Conservation (phyloP, 1,140 invertebrate species). For the Bombus terrestris region DNA sequence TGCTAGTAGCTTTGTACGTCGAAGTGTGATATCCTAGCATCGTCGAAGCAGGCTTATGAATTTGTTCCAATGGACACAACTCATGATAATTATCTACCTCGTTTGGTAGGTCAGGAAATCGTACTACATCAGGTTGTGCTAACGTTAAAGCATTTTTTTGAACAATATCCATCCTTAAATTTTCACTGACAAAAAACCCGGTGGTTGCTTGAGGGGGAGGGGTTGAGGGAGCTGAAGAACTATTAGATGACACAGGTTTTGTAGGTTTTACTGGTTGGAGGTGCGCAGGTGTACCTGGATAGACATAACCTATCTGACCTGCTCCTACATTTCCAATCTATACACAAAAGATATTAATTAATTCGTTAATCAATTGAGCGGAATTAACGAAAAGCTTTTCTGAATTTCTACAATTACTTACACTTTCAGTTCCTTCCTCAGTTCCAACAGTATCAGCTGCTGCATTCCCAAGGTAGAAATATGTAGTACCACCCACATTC, state of each 20-base stretch:
- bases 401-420: conserved; percentile 44
- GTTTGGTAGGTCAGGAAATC: conserved; percentile 90
- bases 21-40: conserved; percentile 90
- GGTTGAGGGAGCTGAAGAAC: conserved; percentile 81
- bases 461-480: conserved; percentile 89
- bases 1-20: conserved; percentile 96
- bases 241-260: conserved; percentile 80
- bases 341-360: conserved; percentile 1
- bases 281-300: conserved; percentile 87
- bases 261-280: conserved; percentile 81
- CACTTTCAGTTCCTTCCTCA: conserved; percentile 76
- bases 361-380: background rate
- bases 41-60: conserved; percentile 85
- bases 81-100: conserved; percentile 96
- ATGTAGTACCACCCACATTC: conserved; percentile 96
- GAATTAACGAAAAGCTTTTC: background rate
- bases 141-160: conserved; percentile 89
- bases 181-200: conserved; percentile 90
- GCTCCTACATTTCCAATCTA: conserved; percentile 73
- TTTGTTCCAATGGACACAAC: conserved; percentile 91
- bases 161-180: conserved; percentile 89
- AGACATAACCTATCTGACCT: conserved; percentile 82
- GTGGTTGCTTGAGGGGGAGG: conserved; percentile 77
- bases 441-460: conserved; percentile 76
- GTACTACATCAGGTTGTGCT: conserved; percentile 86